Percentiles rank a stretch among this genome's conserved stretches.
These are phyloP conservation scores for Linnaemya vulpina DNA, from an alignment of 2,888 invertebrate species.

Conservation along the genomic window DNA sequence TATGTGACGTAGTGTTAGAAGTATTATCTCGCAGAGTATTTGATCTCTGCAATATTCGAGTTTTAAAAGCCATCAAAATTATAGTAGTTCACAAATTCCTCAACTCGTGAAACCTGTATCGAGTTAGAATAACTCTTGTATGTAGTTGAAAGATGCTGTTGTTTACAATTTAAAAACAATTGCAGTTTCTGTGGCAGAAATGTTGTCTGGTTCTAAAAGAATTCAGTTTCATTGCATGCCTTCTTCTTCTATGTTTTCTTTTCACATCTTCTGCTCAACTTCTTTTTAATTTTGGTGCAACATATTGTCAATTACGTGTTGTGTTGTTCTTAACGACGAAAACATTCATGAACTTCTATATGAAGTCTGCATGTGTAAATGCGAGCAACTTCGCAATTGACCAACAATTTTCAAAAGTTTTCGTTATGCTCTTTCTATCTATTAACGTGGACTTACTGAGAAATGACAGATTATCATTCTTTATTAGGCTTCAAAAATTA, in stretches of 20 bases:
- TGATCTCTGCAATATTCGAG: no score
- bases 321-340: slow-evolving; percentile 19
- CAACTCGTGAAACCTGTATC: background rate
- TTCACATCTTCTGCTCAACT: slow-evolving; percentile 34
- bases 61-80: no score
- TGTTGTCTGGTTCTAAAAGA: slow-evolving; percentile 11
- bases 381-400: background rate
- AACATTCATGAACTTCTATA: background rate
- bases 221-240: slow-evolving; percentile 13
- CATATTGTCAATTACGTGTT: slow-evolving; percentile 60
- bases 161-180: slow-evolving; percentile 54
- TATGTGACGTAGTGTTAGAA: no score
- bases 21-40: no score
- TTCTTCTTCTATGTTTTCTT: slow-evolving; percentile 1
- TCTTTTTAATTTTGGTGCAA: slow-evolving; percentile 38
- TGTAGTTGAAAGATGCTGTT: slow-evolving; percentile 36
- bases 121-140: background rate
- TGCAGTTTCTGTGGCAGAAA: slow-evolving; percentile 38
- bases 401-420: background rate
- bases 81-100: no score
- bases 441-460: no score
- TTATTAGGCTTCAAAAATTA: no score
- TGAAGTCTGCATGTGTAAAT: background rate
- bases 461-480: no score
- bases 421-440: background rate